Evolutionary conservation across 1,140 invertebrate species (phyloP), one percentile per base, ranked within the genome.

Genomic region (Tetraneura akinire): DNA sequence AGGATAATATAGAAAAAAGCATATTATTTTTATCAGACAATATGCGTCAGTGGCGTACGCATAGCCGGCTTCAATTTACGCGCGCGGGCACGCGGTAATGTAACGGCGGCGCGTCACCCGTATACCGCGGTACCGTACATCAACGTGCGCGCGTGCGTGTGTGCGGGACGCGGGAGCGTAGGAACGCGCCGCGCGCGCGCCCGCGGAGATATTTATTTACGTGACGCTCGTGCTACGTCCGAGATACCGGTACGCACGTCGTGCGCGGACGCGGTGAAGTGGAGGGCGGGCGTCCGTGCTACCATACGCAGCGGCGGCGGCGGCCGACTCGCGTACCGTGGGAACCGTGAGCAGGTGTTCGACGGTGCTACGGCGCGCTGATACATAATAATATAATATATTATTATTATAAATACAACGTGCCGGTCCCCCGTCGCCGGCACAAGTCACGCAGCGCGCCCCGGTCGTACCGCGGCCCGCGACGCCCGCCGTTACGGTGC

Each of bases 351-450:
- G 71, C 71, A 74, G 71, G 71, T 74, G 71, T 74, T 74, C 71
- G 51, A 42, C 70, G 71, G 32, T 49, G 70, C 60, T 23, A 11
- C 57, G 57, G 23, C 60, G 70, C n/a, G 42, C 42, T 42, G 68
- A 73, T 73, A 73, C 70, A 53, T 73, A 73, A 73, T 73, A 73
- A 73, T 47, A 53, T 73, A 73, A 73, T 73, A 73, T 64, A 64
- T 64, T 64, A 53, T 53, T n/a, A n/a, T n/a, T n/a, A n/a, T n/a
- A 37, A 37, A 37, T 37, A 37, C 32, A 71, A 71, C 42, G 68
- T 49, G 66, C 70, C 45, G 42, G 71, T 45, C 18, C 13, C 32
- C n/a, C 51, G 70, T 53, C 21, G 42, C 14, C 16, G 47, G 71
- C 71, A 74, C 71, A 74, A 74, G 71, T 74, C 71, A 74, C 71